Evolutionary conservation across 2,113 vertebrate genomes (phyloP).

Genomic region (Reinhardtius hippoglossoides): DNA sequence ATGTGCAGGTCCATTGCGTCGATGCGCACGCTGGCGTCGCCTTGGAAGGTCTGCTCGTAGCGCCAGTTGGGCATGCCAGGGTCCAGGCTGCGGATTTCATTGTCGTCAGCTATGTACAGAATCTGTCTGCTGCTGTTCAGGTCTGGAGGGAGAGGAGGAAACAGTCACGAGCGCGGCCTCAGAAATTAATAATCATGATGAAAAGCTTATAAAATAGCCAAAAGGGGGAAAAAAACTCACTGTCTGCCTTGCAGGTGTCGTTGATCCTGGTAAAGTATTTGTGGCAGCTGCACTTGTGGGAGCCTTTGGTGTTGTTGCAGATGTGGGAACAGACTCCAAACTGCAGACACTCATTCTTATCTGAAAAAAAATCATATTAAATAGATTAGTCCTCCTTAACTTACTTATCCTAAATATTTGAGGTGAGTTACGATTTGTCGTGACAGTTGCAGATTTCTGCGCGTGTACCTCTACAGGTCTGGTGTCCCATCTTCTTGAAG

Average conservation of each 20-base stretch:
- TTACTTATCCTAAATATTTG: not conserved
- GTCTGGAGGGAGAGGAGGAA: conserved; percentile 17
- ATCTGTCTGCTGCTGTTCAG: conserved; percentile 77
- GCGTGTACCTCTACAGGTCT: conserved; percentile 89
- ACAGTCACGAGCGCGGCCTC: not conserved
- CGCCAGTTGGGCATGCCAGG: conserved; percentile 92
- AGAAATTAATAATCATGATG: not conserved
- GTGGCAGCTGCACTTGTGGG: conserved; percentile 92
- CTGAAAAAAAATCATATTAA: conserved; percentile 70
- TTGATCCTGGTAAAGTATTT: conserved; percentile 93
- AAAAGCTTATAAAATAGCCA: not conserved
- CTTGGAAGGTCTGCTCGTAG: conserved; percentile 96
- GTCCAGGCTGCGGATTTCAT: conserved; percentile 96
- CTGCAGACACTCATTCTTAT: conserved; percentile 92
- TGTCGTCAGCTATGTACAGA: conserved; percentile 96
- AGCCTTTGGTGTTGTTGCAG: conserved; percentile 98
- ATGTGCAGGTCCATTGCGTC: conserved; percentile 96
- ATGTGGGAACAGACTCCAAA: conserved; percentile 94
- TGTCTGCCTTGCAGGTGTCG: conserved; percentile 94
- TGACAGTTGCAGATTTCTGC: not conserved
- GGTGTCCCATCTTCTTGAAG: conserved; percentile 89
- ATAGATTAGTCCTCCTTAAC: no score
- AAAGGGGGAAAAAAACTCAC: conserved; percentile 65
- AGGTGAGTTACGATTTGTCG: not conserved
- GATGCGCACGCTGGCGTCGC: conserved; percentile 92